These are phyloP conservation scores for Ectobius pallidus DNA, from an alignment of 2,888 invertebrate genomes.

Conservation along the genomic window DNA sequence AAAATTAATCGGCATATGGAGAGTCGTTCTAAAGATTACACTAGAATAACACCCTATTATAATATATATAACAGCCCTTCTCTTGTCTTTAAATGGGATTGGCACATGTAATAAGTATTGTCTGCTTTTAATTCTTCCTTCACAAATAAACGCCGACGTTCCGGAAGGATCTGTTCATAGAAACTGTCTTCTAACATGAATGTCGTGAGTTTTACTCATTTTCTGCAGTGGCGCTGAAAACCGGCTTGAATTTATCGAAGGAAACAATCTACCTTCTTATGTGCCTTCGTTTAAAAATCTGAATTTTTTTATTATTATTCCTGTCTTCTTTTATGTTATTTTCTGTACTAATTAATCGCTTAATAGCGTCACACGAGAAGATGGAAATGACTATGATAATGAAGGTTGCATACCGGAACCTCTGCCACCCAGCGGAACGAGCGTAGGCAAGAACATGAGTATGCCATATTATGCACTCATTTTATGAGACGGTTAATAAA, in stretches of 20 bases:
- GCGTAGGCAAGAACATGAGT: not conserved
- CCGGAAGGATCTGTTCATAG: not conserved
- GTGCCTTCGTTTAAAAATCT: not conserved
- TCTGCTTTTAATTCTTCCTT: no score
- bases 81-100: no score
- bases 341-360: not conserved
- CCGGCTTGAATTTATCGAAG: not conserved
- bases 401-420: not conserved
- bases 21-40: no score
- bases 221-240: not conserved
- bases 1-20: no score
- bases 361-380: not conserved
- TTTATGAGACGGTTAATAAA: not conserved
- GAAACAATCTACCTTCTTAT: not conserved
- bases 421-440: not conserved
- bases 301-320: not conserved
- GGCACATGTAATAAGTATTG: no score
- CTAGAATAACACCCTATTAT: no score
- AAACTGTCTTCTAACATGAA: not conserved
- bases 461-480: not conserved
- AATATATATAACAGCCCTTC: no score
- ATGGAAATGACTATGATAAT: not conserved
- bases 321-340: not conserved
- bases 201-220: not conserved
- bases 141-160: not conserved